Evolutionary conservation across 2,113 vertebrate species (phyloP).

Genomic region (Percopsis transmontana): DNA sequence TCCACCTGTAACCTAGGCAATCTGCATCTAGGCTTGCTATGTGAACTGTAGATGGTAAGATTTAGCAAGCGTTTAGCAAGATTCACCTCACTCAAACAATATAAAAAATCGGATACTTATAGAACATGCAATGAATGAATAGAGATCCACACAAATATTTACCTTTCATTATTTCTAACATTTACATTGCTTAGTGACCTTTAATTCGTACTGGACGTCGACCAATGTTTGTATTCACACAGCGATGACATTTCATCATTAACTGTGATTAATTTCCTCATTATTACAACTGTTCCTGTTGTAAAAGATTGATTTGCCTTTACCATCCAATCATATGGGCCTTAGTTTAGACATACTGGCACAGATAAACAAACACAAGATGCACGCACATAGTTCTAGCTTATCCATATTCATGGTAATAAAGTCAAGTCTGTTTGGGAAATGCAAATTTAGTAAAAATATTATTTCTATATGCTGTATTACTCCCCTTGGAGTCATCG

Average conservation of each 20-base stretch:
- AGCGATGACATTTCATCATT: conserved; percentile 61
- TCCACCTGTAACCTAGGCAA: too few species aligned
- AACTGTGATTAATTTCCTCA: conserved; percentile 51
- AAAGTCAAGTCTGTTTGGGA: conserved; percentile 10
- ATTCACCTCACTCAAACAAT: conserved; percentile 9
- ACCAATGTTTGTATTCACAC: conserved; percentile 54
- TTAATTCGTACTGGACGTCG: conserved; percentile 53
- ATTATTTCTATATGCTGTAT: background rate
- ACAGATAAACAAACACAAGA: background rate
- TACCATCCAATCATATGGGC: conserved; percentile 7
- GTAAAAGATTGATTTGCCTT: conserved; percentile 62
- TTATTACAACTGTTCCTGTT: conserved; percentile 52
- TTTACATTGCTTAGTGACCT: conserved; percentile 44
- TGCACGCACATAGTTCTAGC: background rate
- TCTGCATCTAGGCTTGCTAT: too few species aligned
- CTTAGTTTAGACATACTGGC: background rate
- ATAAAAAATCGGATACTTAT: too few species aligned
- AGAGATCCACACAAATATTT: conserved; percentile 23
- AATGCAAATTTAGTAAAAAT: conserved; percentile 43
- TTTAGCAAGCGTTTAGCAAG: conserved; percentile 5
- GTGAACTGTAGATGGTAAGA: too few species aligned
- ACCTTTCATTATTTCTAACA: conserved; percentile 29
- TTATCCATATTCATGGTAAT: conserved; percentile 33
- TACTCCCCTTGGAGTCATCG: conserved; percentile 17
- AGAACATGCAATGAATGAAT: conserved; percentile 8